Base-by-base conservation (phyloP, 2,888 invertebrate genomes). In the Eledona agricola region DNA sequence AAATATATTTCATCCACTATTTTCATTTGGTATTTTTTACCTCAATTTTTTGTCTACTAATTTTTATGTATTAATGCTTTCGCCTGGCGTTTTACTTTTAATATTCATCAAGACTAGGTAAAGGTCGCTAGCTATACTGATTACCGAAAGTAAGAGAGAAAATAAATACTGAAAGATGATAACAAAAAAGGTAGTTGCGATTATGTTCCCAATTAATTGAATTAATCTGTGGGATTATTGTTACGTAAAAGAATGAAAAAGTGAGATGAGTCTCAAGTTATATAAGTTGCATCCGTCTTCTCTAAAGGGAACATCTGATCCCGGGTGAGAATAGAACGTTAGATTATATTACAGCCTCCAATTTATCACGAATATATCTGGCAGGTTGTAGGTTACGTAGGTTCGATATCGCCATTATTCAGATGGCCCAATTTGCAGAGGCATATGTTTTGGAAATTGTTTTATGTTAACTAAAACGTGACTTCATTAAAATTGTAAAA, bases 321-420 rank as follows among this genome's bases (percentile, higher is more conserved):
- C 65, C 47, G 55, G 55, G 55, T 57, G 59, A 58, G 59, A 65
- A 60, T 60, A 61, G 63, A 60, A 66, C 62, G 60, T 58, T 57
- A 58, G 61, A 66, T 65, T 66, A 65, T 63, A 66, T 66, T 63
- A 65, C 57, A 40, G 40, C 32, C 56, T 61, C 60, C 63, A 60
- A 69, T 69, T 67, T 67, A 67, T 68, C 66, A 66, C 60, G 58
- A 58, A 62, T 60, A 64, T 65, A 37, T 53, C 62, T 64, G 58
- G 58, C 57, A 59, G 58, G 58, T 59, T 60, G 55, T 51, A 55
- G 57, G 62, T 54, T 56, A 59, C 55, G n/a, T n/a, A n/a, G 57
- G 59, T 62, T 66, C 61, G 58, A 63, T 64, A 32, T 16, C 43
- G 2, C 22, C 20, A 31, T 46, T 46, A 35, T 46, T 37, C 37